A percentile compares a stretch with the other conserved stretches of the same genome.
Conservation (phyloP, 2,888 invertebrate species). For the Rutpela maculata region DNA sequence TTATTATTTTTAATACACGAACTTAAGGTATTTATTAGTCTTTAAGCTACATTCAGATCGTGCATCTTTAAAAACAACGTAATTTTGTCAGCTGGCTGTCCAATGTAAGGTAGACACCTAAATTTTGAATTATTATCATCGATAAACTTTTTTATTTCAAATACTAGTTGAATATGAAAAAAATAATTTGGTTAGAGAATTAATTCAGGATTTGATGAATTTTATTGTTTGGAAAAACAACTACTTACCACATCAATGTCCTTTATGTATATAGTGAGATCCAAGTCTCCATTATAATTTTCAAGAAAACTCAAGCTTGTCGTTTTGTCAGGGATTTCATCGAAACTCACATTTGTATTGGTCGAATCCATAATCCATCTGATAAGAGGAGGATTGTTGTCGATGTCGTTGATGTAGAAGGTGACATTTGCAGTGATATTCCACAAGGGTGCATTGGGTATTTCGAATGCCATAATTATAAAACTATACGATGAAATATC, state of each 20-base stretch:
- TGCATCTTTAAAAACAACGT: too few relatives aligned
- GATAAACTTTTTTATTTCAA: too few relatives aligned
- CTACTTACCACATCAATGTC: conserved; percentile 71
- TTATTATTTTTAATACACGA: too few relatives aligned
- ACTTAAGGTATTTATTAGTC: too few relatives aligned
- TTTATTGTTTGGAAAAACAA: too few relatives aligned
- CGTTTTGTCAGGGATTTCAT: conserved; percentile 28
- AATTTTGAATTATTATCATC: too few relatives aligned
- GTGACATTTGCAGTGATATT: conserved; percentile 58
- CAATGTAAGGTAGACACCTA: too few relatives aligned
- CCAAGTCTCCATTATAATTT: conserved; percentile 75
- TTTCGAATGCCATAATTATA: conserved; percentile 69
- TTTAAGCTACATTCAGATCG: too few relatives aligned
- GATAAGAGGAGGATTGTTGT: conserved; percentile 79
- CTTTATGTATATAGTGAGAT: conserved; percentile 73
- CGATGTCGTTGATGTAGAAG: conserved; percentile 76
- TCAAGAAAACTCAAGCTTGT: conserved; percentile 75
- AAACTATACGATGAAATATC: conserved; percentile 62
- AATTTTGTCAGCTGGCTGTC: too few relatives aligned
- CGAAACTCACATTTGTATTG: conserved; percentile 13
- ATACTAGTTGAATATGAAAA: too few relatives aligned
- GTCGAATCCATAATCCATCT: conserved; percentile 15
- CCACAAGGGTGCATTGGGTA: conserved; percentile 54
- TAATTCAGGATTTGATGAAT: too few relatives aligned
- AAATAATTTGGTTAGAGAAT: too few relatives aligned